phyloP scores from a whole-genome alignment of 2,113 vertebrate genomes.

The Andinoacara biseriatus region DNA sequence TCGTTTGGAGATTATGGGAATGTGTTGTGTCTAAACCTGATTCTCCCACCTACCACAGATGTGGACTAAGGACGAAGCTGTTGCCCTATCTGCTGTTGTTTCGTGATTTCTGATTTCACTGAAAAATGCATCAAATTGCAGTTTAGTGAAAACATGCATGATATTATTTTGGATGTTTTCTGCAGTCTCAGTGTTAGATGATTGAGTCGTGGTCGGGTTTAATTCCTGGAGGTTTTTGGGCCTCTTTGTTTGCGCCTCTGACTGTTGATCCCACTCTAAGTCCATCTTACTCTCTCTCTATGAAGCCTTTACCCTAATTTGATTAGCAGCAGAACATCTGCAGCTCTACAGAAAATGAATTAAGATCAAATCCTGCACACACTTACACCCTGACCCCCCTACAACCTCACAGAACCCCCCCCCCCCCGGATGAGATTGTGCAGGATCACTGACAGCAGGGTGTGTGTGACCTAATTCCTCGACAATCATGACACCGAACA shows the following conservation, averaged over 20 bases:
- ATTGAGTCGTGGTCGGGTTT: neutral
- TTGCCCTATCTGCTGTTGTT: too few relatives aligned
- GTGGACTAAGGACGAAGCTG: neutral
- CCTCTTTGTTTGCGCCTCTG: neutral
- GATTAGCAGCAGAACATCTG: slow-evolving; percentile 70
- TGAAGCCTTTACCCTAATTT: slow-evolving; percentile 54
- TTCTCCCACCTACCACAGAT: neutral
- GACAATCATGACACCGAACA: slow-evolving; percentile 35
- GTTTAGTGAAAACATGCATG: too few relatives aligned
- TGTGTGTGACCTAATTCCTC: slow-evolving; percentile 65
- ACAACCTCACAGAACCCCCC: neutral
- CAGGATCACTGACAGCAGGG: slow-evolving; percentile 39
- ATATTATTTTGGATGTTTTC: neutral
- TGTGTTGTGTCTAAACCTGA: neutral
- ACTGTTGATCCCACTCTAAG: slow-evolving; percentile 3
- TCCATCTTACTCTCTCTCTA: slow-evolving; percentile 49
- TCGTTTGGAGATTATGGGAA: neutral
- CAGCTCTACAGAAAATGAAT: slow-evolving; percentile 53
- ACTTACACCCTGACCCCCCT: neutral
- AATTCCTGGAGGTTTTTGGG: neutral
- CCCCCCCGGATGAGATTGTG: neutral
- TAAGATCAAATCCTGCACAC: slow-evolving; percentile 57
- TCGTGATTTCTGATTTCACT: neutral
- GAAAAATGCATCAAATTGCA: neutral
- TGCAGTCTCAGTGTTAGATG: neutral